Conservation (phyloP, 1,140 invertebrate genomes). For the Popillia japonica region DNA sequence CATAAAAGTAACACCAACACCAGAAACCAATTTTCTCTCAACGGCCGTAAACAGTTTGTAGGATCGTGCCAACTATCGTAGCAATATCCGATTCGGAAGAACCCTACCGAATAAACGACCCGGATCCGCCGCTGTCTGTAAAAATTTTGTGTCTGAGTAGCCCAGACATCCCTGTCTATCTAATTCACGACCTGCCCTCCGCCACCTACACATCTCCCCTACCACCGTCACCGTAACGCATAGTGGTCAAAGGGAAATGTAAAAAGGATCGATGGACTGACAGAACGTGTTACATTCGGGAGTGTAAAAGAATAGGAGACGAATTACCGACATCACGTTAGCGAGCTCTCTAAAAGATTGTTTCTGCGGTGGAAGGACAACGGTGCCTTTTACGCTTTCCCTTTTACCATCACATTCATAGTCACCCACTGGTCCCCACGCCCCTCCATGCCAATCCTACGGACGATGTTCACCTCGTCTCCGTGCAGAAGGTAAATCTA, state of each 20-base stretch:
- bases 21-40: conserved; percentile 10
- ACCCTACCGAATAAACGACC: background rate
- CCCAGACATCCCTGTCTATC: background rate
- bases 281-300: conserved; percentile 12
- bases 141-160: background rate
- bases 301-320: conserved; percentile 29
- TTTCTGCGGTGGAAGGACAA: conserved; percentile 23
- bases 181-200: background rate
- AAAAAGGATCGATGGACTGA: conserved; percentile 5
- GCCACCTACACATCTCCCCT: background rate
- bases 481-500: background rate
- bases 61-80: conserved; percentile 1
- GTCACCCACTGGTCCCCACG: background rate
- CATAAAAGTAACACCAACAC: conserved; percentile 2
- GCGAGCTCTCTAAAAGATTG: conserved; percentile 29
- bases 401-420: background rate
- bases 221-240: background rate
- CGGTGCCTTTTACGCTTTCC: conserved; percentile 18
- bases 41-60: background rate
- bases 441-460: background rate
- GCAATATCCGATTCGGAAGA: conserved; percentile 10
- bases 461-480: background rate
- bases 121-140: background rate
- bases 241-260: conserved; percentile 7
- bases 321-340: conserved; percentile 24